Evolutionary conservation across 2,888 invertebrate species (phyloP).

Genomic region (Smittia sp.): DNA sequence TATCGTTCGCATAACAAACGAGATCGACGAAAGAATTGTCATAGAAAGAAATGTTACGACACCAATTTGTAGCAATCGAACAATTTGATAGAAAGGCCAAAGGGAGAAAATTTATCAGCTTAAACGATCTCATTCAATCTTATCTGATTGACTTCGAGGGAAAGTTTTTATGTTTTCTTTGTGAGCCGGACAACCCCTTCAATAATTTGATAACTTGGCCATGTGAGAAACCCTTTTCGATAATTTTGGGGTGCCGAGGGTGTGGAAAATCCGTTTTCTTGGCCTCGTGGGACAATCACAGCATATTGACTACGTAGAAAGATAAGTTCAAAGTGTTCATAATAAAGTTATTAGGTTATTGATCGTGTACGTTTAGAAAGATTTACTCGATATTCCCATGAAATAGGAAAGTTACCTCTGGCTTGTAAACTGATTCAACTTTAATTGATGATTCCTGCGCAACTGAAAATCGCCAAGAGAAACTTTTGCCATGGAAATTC

Average conservation of each 20-base stretch:
- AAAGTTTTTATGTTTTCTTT: neutral
- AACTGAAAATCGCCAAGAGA: neutral
- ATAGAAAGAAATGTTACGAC: neutral
- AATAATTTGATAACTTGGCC: neutral
- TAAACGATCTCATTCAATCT: neutral
- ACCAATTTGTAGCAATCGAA: conserved; percentile 37
- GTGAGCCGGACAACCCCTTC: conserved; percentile 1
- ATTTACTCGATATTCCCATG: neutral
- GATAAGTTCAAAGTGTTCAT: neutral
- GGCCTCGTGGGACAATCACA: no score
- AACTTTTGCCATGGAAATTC: neutral
- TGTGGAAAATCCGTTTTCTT: neutral
- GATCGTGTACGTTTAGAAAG: neutral
- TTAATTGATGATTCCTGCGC: neutral
- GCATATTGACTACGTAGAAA: neutral
- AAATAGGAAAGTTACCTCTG: neutral
- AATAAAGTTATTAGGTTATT: neutral
- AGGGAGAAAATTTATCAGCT: neutral
- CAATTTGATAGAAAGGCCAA: neutral
- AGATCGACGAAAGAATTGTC: neutral
- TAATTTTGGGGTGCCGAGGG: neutral
- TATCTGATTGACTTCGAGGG: neutral
- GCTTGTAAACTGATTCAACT: neutral
- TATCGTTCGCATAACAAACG: neutral
- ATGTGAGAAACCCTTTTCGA: neutral